Conservation (phyloP, 2,888 invertebrate species). For the Lepidocyrtoides sp. region DNA sequence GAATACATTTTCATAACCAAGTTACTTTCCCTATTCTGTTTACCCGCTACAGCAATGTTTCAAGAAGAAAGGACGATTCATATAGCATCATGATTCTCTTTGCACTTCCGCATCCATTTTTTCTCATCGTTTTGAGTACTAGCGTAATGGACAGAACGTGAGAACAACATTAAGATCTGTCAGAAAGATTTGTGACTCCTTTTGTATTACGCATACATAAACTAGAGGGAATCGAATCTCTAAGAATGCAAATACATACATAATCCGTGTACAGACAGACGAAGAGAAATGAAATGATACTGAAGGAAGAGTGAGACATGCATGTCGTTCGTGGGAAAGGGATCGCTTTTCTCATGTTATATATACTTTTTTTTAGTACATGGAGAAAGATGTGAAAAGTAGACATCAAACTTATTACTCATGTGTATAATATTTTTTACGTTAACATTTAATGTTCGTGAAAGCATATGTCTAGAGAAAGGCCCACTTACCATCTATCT, state of each 20-base stretch:
- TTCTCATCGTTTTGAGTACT: constrained; percentile 27
- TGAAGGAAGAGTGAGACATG: neutral
- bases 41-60: neutral
- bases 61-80: neutral
- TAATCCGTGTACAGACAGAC: neutral
- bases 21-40: neutral
- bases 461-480: constrained; percentile 18
- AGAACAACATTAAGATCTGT: constrained; percentile 77
- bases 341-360: neutral
- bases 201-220: constrained; percentile 42
- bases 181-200: constrained; percentile 77
- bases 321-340: neutral
- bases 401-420: constrained; percentile 28
- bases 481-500: constrained; percentile 75
- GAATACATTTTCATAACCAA: constrained; percentile 7
- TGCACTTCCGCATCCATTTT: constrained; percentile 33
- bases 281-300: constrained; percentile 9
- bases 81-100: constrained; percentile 1
- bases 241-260: constrained; percentile 53
- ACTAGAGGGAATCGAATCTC: constrained; percentile 60
- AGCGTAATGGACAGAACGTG: constrained; percentile 74
- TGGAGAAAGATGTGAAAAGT: neutral
- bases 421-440: constrained; percentile 35
- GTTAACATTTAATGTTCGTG: constrained; percentile 24
- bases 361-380: neutral